Evolutionary conservation across 2,113 vertebrate genomes (phyloP), one percentile per base, ranked within the genome.

Genomic region (Istiophorus platypterus): DNA sequence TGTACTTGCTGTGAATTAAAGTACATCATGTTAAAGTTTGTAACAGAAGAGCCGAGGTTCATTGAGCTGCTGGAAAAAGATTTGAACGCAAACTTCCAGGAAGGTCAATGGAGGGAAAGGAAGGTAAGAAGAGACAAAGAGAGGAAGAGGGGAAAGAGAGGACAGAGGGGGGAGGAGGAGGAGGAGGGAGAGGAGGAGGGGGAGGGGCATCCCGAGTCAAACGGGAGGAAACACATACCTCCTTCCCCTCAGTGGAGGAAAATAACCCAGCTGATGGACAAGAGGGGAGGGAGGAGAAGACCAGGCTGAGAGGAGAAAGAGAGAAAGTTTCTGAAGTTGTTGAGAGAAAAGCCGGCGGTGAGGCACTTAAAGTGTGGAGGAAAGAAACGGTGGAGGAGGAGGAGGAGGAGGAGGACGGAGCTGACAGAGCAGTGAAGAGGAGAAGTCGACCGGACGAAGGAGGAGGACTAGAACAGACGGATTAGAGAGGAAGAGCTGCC

Each of bases 111-210:
- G 52, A 86, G 65, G 37, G 64, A 72, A 10, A 76, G 70, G 73
- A 85, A 84, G 88, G 85, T 78, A 78, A 73, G 80, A 87, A 61
- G 81, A 83, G 91, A 91, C 87, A 91, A 85, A 89, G 85, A 85
- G 86, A 89, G 89, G 90, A 88, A 88, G 80, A 75, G 59, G 86
- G 82, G 72, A 76, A 80, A 73, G 80, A 87, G 64, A 79, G 81
- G 91, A 91, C 86, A 89, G 83, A 89, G 85, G 83, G 86, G 87
- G 88, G 89, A 88, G 87, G 78, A 73, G 59, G 86, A 81, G 74
- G 74, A 70, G 79, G 72, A 86, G 84, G 79, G 27, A 41, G 54
- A 49, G 78, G 67, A 70, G 68, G 85, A 80, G 77, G 84, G 75
- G 88, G 83, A 80, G 86, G 62, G 54, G 78, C 74, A 31, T 82